These are phyloP conservation scores for Eupithecia tripunctaria DNA, from an alignment of 2,888 invertebrate genomes.

Conservation along the genomic window DNA sequence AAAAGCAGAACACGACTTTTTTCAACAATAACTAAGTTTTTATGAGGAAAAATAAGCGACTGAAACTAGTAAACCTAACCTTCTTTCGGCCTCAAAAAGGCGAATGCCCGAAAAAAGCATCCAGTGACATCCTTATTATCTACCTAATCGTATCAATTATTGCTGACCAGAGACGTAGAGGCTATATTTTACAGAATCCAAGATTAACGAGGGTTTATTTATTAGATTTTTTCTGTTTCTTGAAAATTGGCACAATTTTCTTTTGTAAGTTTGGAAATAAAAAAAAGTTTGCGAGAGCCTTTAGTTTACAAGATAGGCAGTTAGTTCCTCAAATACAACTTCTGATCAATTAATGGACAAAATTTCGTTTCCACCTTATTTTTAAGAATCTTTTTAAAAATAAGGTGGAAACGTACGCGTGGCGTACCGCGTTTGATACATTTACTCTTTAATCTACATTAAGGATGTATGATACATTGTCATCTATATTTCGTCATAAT, in stretches of 20 bases:
- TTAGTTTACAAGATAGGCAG: neutral
- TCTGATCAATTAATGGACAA: too few species aligned
- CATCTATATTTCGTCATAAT: too few species aligned
- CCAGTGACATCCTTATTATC: neutral
- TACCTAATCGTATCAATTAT: constrained; percentile 21
- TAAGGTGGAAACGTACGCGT: too few species aligned
- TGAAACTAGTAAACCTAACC: neutral
- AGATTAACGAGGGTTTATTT: constrained; percentile 1
- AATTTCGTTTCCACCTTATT: too few species aligned
- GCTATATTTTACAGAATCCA: constrained; percentile 12
- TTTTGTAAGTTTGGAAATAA: neutral
- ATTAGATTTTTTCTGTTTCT: neutral
- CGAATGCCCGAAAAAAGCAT: neutral
- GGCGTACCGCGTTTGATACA: too few species aligned
- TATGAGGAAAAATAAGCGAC: neutral
- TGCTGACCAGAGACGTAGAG: constrained; percentile 15
- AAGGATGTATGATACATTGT: too few species aligned
- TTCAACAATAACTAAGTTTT: neutral
- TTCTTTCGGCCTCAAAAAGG: neutral
- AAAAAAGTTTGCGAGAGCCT: neutral
- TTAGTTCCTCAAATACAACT: neutral
- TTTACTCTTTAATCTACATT: too few species aligned
- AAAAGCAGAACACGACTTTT: neutral
- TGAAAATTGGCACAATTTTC: neutral
- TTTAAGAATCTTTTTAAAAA: too few species aligned